Percentiles rank a stretch among this genome's conserved stretches.
Conservation (phyloP, 2,113 vertebrate genomes). For the Cepphus grylle region DNA sequence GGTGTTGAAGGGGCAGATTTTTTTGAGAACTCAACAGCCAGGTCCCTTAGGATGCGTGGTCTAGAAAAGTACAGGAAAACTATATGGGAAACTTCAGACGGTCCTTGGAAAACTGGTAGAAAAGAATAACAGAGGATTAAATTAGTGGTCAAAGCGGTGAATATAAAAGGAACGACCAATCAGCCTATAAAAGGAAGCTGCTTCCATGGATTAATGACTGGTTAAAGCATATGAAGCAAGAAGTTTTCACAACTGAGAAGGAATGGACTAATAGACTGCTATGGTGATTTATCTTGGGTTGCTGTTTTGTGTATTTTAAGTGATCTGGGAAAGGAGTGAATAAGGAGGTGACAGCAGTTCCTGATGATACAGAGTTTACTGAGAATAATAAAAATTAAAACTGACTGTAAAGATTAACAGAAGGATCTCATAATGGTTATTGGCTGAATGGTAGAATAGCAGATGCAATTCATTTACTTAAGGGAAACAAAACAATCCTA, state of each 20-base stretch:
- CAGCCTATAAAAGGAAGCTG: background rate
- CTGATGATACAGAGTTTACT: background rate
- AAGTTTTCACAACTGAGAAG: background rate
- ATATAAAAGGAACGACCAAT: background rate
- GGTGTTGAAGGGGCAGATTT: background rate
- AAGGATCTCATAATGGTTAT: background rate
- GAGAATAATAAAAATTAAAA: slow-evolving; percentile 10
- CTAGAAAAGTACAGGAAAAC: background rate
- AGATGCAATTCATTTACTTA: background rate
- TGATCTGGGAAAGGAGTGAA: background rate
- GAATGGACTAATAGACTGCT: background rate
- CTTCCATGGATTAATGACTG: background rate
- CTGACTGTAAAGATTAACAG: background rate
- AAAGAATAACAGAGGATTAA: background rate
- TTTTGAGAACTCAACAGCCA: background rate
- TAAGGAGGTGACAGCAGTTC: background rate
- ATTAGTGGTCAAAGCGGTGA: background rate
- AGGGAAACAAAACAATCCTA: slow-evolving; percentile 24
- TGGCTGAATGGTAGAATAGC: background rate
- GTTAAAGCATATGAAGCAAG: background rate
- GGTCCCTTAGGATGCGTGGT: background rate
- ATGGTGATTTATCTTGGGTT: background rate
- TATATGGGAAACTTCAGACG: background rate
- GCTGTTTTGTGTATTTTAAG: background rate
- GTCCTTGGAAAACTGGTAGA: background rate